Base-by-base conservation (phyloP, 1,140 invertebrate genomes). In the Heterodera schachtii region DNA sequence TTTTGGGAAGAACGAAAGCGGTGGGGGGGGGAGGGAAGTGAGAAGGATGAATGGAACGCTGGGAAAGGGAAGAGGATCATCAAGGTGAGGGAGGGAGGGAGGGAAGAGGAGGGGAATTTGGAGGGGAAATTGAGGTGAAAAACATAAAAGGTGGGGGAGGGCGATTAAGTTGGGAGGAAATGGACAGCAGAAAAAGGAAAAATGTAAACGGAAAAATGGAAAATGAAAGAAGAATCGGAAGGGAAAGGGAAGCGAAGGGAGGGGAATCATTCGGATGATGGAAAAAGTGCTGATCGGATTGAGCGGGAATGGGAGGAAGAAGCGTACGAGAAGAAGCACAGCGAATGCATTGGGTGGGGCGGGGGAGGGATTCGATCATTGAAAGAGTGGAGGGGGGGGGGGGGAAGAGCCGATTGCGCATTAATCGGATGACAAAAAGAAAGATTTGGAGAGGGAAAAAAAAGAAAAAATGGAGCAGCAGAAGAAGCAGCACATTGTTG, bases 341-440 rank as follows among this genome's bases (percentile, higher is more conserved):
- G 13, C 57, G 19, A 60, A 60, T 13, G 11, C 16, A 60, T 19
- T 19, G 11, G 57, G 57, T 16, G 57, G 16, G 11, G 57, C 13
- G 57, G 6, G 6, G 57, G 9, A 31, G 69, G 31, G 69, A 71
- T 71, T 46, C 9, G 69, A 71, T 70, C 41, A 11, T 43, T 6
- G 16, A 4, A 60, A 60, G 16, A 60, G 57, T 19, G 57, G 57
- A 3, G 57, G 57, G 57, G 6, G 57, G 31, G 44, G 69, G 21
- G 5, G 69, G 21, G 11, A 46, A 46, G 44, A 46, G 21, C 21
- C 31, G 69, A 71, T 46, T 71, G 69, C 69, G 69, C 69, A n/a
- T 43, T 71, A 71, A 71, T 71, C 69, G 69, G 69, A 71, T 71
- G 69, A 71, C 21, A 13, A 60, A 60, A 60, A 60, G 16, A 16